phyloP scores from a whole-genome alignment of 53 echinoderm and acorn worm species.

The Luidia sarsii region DNA sequence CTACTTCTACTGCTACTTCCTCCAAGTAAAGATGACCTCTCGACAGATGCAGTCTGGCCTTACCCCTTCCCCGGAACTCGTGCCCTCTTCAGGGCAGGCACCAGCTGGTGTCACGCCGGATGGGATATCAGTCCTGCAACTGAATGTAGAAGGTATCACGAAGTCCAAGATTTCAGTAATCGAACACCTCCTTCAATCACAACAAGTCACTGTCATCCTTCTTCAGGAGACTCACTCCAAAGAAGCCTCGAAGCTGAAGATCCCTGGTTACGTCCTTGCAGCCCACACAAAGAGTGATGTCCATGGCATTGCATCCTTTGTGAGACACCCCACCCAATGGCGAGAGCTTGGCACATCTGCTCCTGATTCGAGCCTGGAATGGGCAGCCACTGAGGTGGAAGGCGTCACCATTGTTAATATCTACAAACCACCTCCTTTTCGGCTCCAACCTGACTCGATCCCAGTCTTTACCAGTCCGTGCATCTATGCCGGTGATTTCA shows the following conservation, averaged over 20 bases:
- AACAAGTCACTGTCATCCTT: background rate
- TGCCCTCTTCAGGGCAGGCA: constrained; percentile 11
- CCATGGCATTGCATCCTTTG: constrained; percentile 56
- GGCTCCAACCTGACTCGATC: constrained; percentile 32
- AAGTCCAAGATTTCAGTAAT: background rate
- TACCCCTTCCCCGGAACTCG: background rate
- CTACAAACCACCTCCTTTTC: constrained; percentile 51
- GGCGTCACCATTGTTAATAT: constrained; percentile 47
- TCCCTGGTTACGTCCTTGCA: constrained; percentile 46
- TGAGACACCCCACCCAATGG: constrained; percentile 25
- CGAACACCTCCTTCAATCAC: background rate
- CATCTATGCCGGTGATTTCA: constrained; percentile 25
- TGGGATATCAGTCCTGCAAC: constrained; percentile 1
- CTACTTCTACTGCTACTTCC: too few relatives aligned
- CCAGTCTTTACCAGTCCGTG: constrained; percentile 6
- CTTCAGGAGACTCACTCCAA: constrained; percentile 42
- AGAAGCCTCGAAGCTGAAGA: constrained; percentile 16
- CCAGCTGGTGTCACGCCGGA: background rate
- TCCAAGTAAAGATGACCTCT: too few relatives aligned
- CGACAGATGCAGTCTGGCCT: too few relatives aligned
- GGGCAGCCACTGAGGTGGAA: constrained; percentile 54
- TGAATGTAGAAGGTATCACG: constrained; percentile 2
- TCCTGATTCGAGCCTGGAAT: constrained; percentile 37
- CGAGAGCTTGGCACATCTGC: constrained; percentile 12
- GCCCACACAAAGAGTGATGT: constrained; percentile 47